Conservation (phyloP, 2,888 invertebrate genomes). For the Melitaea athalia region DNA sequence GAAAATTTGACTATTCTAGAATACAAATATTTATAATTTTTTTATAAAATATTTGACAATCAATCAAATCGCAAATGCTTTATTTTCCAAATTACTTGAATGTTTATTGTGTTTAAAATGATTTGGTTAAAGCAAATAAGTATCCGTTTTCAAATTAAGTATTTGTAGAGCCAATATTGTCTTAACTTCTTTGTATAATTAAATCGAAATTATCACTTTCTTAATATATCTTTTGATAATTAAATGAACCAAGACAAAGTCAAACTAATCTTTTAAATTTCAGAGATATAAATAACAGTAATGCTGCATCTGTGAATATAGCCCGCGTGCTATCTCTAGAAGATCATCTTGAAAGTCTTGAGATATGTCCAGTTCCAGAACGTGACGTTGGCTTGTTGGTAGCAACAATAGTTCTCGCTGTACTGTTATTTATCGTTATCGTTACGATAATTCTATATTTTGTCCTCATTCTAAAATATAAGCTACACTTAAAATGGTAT, state of each 20-base stretch:
- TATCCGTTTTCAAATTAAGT: no score
- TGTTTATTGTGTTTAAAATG: no score
- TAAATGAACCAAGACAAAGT: neutral
- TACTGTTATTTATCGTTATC: conserved; percentile 65
- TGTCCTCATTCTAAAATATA: conserved; percentile 40
- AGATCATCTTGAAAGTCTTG: conserved; percentile 66
- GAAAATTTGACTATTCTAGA: neutral
- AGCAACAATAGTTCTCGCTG: conserved; percentile 67
- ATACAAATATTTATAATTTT: no score
- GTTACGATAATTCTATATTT: conserved; percentile 59
- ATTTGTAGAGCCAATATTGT: no score
- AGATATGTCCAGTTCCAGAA: conserved; percentile 55
- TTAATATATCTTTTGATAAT: no score
- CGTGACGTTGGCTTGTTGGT: conserved; percentile 67
- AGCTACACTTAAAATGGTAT: conserved; percentile 60
- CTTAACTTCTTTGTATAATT: no score
- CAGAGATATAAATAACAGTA: conserved; percentile 65
- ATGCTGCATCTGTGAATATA: conserved; percentile 52
- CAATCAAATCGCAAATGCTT: no score
- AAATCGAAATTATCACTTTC: no score
- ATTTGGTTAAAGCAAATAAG: no score
- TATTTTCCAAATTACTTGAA: no score
- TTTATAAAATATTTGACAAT: no score
- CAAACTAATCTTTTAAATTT: conserved; percentile 40
- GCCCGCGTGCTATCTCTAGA: conserved; percentile 61